Evolutionary conservation across 1,140 invertebrate genomes (phyloP), one percentile per base, ranked within the genome.

Genomic region (Hestina assimilis): DNA sequence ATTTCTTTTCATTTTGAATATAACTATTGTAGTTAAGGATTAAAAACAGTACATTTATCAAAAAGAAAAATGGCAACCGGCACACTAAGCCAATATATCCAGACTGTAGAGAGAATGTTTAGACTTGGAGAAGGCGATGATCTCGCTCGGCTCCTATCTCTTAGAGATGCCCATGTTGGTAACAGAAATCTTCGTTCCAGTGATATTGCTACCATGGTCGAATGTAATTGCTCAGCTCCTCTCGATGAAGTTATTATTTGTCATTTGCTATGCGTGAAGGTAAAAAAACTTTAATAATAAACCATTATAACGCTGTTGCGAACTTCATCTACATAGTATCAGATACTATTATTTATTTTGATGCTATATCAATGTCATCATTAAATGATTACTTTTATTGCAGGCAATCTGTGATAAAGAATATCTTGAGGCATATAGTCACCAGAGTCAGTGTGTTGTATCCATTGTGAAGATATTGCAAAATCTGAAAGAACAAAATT

Each of bases 401-500:
- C 92, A 75, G 53, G 53, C 53, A 20, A 19, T 56, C 2, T 51
- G 20, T 73, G 94, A 35, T 33, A 51, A 46, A 38, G 92, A 96
- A 67, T 93, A 92, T 51, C 89, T 93, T 51, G 91, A 94, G 63
- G 95, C 96, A 3, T 98, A 96, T 75, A 91, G 91, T 48, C 90
- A 93, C 59, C 97, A 99, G 75, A 93, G 92, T 67, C 81, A 90
- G 5, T 91, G 96, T 53, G 94, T 96, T 0, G 94, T 95, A 62
- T 89, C 91, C 4, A 93, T 98, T 33, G 93, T 94, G 0, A 97
- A 95, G 79, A 91, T 97, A 21, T 89, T 99, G 43, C 95, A 97
- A 85, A 87, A 91, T 9, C 93, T 96, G 64, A 98, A 97, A 72
- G 97, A 99, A 75, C 97, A 99, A 69, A 99, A 99, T 83, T 99